Evolutionary conservation across 2,113 vertebrate genomes (phyloP), one percentile per base, ranked within the genome.

Genomic region (Microtus oregoni): DNA sequence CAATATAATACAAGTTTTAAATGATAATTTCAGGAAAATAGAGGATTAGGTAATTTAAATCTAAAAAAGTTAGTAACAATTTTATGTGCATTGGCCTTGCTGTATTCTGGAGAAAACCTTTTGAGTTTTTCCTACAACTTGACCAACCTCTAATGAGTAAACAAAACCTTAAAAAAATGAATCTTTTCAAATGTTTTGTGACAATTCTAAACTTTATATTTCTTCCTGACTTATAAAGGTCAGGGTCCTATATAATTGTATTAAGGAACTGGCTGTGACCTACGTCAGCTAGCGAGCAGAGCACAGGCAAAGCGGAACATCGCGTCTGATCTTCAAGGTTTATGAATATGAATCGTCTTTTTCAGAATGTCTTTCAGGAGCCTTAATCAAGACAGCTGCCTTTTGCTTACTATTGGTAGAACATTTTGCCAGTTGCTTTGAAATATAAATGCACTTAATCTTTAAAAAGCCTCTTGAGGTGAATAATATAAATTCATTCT

Each of bases 71-170:
- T 61, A 90, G 89, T 89, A 15, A 12, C 13, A 78, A 35, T 89
- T 89, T 38, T 73, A 1, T 94, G 15, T 92, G 11, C 8, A 85
- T 92, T 96, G 77, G 24, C 47, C 86, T 91, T 72, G 94, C 32
- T 41, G 19, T 6, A 41, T 86, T 17, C 17, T 77, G 44, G 47
- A 87, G 17, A 90, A 78, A 95, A 91, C 22, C 4, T 86, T 55
- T 32, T 63, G 11, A 77, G 10, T 55, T 58, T 96, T 95, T 94
- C 2, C 13, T 90, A 68, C 86, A 79, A 38, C 15, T 73, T 90
- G 81, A 95, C 61, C 41, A 41, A 73, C 14, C 13, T 70, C 61
- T 90, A 86, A 85, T 47, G 86, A 73, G 58, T 7, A 79, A 81
- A 63, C 35, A 76, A 89, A 4, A 82, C 10, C 41, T 2, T 93